phyloP scores from a whole-genome alignment of 2,113 vertebrate species.

The Gallinago paraguaiae region DNA sequence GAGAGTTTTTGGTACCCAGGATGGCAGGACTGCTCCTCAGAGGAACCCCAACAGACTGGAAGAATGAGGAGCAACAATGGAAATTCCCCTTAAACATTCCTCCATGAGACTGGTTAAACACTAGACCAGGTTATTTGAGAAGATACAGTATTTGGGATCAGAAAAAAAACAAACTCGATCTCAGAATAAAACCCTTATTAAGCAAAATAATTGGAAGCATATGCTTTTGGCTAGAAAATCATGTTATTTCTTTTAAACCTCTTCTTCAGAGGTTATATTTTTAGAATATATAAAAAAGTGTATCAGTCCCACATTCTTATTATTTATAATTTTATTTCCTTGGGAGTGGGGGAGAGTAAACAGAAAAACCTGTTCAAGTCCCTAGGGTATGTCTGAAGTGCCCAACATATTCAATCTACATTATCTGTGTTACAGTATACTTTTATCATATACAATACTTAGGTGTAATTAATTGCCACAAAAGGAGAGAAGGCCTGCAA shows the following conservation, averaged over 20 bases:
- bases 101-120: background rate
- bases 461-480: background rate
- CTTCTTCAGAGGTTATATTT: background rate
- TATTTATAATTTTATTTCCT: background rate
- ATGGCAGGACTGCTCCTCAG: background rate
- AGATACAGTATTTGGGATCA: background rate
- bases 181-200: background rate
- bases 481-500: background rate
- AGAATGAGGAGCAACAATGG: background rate
- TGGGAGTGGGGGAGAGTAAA: background rate
- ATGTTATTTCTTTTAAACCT: background rate
- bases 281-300: background rate
- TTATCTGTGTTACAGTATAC: background rate
- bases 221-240: background rate
- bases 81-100: background rate
- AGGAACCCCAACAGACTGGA: background rate
- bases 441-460: background rate
- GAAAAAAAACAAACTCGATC: accelerated
- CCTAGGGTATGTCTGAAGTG: background rate
- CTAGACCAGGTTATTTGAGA: background rate
- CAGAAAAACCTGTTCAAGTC: background rate
- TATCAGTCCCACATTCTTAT: background rate
- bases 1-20: background rate
- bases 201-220: background rate
- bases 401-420: background rate